Base-by-base conservation (phyloP, 1,140 invertebrate species). In the Drosophila parvula region DNA sequence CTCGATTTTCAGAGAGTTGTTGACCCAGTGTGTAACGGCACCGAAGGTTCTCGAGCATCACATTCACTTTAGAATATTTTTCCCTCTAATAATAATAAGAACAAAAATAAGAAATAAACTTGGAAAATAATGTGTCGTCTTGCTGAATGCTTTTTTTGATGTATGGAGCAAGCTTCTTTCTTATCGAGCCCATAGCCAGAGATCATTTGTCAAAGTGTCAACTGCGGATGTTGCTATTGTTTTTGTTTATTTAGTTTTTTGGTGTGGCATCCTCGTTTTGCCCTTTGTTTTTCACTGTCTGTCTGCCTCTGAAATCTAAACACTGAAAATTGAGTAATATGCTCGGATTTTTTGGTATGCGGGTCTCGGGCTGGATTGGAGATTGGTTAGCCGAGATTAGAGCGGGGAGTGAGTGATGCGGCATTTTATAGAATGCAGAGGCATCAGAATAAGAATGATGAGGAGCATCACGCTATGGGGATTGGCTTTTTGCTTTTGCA, bases 271-370 rank as follows among this genome's bases (percentile, higher is more conserved):
- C 79, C 65, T 79, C 67, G 59, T 74, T 70, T 59, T 51, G 36
- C 47, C 58, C 43, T 56, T 45, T 79, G 38, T 70, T 69, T 48
- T 56, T 60, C 22, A 28, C 48, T 30, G 63, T 69, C 34, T 70
- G 48, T 48, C 56, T 48, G 43, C 41, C 38, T 69, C 57, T 57
- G 76, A 79, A 86, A 88, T 86, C 62, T 73, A 83, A 88, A 76
- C 79, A 88, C 71, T 77, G 71, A 79, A 83, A 83, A 86, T 86
- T 88, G 83, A 88, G 82, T 83, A 88, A 86, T 83, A 85, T 78
- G 69, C 78, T 63, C 44, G 22, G 50, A 71, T 60, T 38, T 14
- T 59, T 53, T 34, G 69, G 57, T 61, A 79, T 73, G 75, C 79
- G 78, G 74, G 65, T 50, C 57, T 16, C 53, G 6, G 27, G 8